Conservation (phyloP, 2,113 vertebrate species). For the Nothoprocta pentlandii region DNA sequence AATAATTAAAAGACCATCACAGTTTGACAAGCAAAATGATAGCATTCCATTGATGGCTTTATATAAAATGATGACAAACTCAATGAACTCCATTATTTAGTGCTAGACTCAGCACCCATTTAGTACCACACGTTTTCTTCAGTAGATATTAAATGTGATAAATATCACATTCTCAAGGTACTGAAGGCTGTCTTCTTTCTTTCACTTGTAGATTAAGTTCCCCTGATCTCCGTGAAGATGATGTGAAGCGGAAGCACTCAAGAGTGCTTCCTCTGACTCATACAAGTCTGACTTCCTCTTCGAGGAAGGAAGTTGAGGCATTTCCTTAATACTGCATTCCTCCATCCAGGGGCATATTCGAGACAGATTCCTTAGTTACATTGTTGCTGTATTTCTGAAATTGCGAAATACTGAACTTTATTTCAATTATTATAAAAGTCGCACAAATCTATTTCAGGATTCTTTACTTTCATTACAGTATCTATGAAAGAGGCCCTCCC, state of each 20-base stretch:
- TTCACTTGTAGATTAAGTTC: slow-evolving; percentile 13
- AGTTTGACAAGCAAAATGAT: not conserved
- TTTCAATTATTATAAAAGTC: slow-evolving; percentile 37
- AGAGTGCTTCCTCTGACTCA: not conserved
- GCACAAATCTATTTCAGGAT: slow-evolving; percentile 49
- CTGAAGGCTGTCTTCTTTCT: slow-evolving; percentile 4
- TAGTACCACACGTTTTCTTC: slow-evolving; percentile 21
- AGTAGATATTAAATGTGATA: slow-evolving; percentile 1
- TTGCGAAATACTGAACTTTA: not conserved
- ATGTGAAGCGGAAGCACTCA: not conserved
- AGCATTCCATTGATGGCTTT: not conserved
- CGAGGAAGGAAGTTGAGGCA: not conserved
- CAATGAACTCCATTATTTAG: slow-evolving; percentile 23
- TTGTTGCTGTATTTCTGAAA: not conserved
- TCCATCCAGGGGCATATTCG: not conserved
- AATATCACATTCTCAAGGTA: not conserved
- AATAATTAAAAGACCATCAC: slow-evolving; percentile 43
- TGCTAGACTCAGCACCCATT: not conserved
- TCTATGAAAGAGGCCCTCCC: slow-evolving; percentile 32
- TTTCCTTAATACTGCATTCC: not conserved
- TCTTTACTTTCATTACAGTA: slow-evolving; percentile 28
- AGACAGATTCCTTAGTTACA: not conserved
- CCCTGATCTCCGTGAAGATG: not conserved
- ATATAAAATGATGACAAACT: slow-evolving; percentile 6
- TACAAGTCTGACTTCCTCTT: not conserved